phyloP scores from a whole-genome alignment of 1,140 invertebrate species.

The Chrysopa pallens region DNA sequence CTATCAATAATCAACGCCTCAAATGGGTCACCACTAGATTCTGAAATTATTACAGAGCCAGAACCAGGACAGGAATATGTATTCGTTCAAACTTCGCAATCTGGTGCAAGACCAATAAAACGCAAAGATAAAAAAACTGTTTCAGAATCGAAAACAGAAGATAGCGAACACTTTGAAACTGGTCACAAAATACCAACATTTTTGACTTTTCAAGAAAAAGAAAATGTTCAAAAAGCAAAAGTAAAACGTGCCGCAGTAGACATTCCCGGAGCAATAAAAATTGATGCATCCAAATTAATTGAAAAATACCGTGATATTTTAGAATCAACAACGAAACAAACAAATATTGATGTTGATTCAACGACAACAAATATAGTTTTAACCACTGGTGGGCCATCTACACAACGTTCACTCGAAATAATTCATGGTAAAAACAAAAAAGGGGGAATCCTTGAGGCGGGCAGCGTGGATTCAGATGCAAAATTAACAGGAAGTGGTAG shows the following conservation, averaged over 20 bases:
- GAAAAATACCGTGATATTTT: conserved; percentile 18
- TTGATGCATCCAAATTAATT: conserved; percentile 16
- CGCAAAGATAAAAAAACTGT: conserved; percentile 14
- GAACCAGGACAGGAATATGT: conserved; percentile 19
- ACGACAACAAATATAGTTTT: conserved; percentile 11
- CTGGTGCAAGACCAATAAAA: conserved; percentile 12
- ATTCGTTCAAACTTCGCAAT: conserved; percentile 14
- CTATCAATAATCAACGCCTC: no score
- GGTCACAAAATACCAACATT: conserved; percentile 18
- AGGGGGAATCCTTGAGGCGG: conserved; percentile 6
- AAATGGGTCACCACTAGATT: conserved; percentile 4
- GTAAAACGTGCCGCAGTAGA: not conserved
- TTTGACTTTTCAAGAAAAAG: conserved; percentile 5
- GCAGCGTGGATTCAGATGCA: conserved; percentile 8
- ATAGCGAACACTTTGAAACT: conserved; percentile 18
- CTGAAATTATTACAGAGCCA: conserved; percentile 13
- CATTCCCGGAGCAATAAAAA: conserved; percentile 17
- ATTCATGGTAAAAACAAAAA: not conserved
- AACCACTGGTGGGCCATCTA: conserved; percentile 13
- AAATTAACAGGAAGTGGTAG: conserved; percentile 15
- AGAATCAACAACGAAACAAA: conserved; percentile 9
- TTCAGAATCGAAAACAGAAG: conserved; percentile 1
- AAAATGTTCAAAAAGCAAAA: not conserved
- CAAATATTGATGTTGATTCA: conserved; percentile 13
- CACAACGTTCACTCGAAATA: not conserved